These are phyloP conservation scores for Poeciliopsis prolifica DNA, from an alignment of 2,113 vertebrate genomes.

Conservation along the genomic window DNA sequence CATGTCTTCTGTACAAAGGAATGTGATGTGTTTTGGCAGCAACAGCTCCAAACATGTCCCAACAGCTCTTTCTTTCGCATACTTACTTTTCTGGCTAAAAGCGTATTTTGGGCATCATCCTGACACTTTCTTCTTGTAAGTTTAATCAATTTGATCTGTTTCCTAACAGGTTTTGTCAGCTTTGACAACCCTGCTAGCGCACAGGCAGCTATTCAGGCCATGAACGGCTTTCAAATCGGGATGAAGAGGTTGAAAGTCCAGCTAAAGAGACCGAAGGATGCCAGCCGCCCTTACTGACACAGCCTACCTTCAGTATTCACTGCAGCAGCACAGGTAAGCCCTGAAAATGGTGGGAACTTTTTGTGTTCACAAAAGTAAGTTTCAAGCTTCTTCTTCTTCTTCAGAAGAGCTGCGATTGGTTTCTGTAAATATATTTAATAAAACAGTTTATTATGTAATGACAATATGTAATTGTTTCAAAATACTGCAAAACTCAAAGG, in stretches of 20 bases:
- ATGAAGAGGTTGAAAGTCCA: conserved; percentile 99
- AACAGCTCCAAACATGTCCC: conserved; percentile 18
- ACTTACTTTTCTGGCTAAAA: neutral
- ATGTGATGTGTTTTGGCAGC: conserved; percentile 14
- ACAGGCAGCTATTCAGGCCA: conserved; percentile 96
- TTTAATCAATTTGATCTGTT: conserved; percentile 10
- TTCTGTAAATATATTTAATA: neutral
- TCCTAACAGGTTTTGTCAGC: conserved; percentile 92
- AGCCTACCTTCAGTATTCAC: conserved; percentile 74
- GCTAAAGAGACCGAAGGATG: conserved; percentile 96
- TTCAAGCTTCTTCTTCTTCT: too few species aligned
- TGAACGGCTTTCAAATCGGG: conserved; percentile 99
- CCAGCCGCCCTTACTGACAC: conserved; percentile 96
- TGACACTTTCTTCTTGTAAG: neutral
- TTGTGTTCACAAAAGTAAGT: too few species aligned
- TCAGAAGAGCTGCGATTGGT: neutral
- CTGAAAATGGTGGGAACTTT: neutral
- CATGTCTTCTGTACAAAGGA: conserved; percentile 26
- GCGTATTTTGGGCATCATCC: neutral
- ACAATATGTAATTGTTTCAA: neutral
- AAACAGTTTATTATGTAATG: neutral
- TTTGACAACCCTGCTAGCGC: conserved; percentile 98
- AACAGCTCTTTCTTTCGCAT: neutral
- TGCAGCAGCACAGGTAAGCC: conserved; percentile 87
- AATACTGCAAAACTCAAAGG: neutral